Evolutionary conservation across 2,797 vertebrate species (phyloP).

Genomic region (Poeciliopsis paucimaculata): DNA sequence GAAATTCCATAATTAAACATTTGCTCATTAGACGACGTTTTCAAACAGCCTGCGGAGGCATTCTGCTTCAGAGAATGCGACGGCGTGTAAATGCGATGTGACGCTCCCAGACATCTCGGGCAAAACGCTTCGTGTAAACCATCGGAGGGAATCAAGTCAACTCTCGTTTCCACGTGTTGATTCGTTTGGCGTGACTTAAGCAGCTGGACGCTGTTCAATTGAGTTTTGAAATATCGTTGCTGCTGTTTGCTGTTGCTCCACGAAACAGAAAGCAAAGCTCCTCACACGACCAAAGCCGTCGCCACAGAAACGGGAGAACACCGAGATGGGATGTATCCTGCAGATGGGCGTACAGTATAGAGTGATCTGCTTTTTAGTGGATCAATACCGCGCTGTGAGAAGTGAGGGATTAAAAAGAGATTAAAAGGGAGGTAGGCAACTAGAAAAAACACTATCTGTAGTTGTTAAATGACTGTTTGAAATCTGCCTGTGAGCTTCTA

Average conservation of each 20-base stretch:
- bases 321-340: constrained; percentile 21
- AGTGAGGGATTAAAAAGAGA: constrained; percentile 22
- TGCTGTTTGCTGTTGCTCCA: constrained; percentile 15
- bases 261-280: constrained; percentile 32
- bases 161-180: constrained; percentile 1
- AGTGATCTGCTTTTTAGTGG: constrained; percentile 32
- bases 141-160: constrained; percentile 20
- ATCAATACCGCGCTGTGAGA: constrained; percentile 50
- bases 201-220: constrained; percentile 16
- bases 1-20: constrained; percentile 13
- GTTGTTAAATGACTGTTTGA: constrained; percentile 41
- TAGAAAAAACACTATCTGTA: constrained; percentile 42
- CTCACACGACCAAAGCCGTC: constrained; percentile 42
- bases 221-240: constrained; percentile 15
- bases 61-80: constrained; percentile 35
- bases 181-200: constrained; percentile 16
- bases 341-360: not conserved
- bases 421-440: not conserved
- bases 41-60: constrained; percentile 38
- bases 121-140: constrained; percentile 21
- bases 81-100: constrained; percentile 32
- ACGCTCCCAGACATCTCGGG: constrained; percentile 13
- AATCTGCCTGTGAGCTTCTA: constrained; percentile 47
- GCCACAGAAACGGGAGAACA: constrained; percentile 31
- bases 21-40: constrained; percentile 39